Base-by-base conservation (phyloP, 1,140 invertebrate genomes). In the Drosophila teissieri region DNA sequence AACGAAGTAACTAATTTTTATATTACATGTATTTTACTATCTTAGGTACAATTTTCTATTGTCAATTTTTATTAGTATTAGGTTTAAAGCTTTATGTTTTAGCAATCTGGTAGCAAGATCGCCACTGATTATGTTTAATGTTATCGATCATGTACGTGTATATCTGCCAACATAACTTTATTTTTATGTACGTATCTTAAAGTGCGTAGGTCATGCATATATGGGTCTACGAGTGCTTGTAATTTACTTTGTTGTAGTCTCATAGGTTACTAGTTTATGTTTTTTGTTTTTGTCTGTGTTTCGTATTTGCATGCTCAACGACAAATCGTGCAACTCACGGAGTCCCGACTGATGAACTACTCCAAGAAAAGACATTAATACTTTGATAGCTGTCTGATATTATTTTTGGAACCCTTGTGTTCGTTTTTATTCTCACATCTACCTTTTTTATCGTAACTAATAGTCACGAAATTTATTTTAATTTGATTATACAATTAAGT, bases 31-130 rank as follows among this genome's bases (percentile, higher is more conserved):
- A 70, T 57, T 76, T 78, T 62, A 79, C 72, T 76, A 77, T 84
- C 73, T 70, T 69, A 65, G 52, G 63, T 70, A 78, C 56, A 80
- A 81, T 64, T 86, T 82, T 84, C 49, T 56, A 83, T 76, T 68
- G 45, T 83, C 70, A 79, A 55, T 65, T 70, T 78, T 65, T 42
- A 70, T 78, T 84, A 77, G 83, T 88, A 88, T 88, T 88, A 88
- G 84, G 83, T 88, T 88, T 80, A 89, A 80, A 88, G 83, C 83
- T 88, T 88, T 88, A 88, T 69, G 60, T 78, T 77, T 62, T 75
- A 75, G 60, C 37, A 77, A 69, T 56, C 73, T 77, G 73, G 74
- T 77, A 70, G 68, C 48, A 42, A 77, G 62, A 65, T 73, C 63
- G 54, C 73, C 73, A 77, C 73, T 77, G 73, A 77, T 77, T 77